Percentiles rank a stretch among this genome's conserved stretches.
Evolutionary conservation across 2,888 invertebrate genomes (phyloP).

Genomic region (Pinctada fucata): DNA sequence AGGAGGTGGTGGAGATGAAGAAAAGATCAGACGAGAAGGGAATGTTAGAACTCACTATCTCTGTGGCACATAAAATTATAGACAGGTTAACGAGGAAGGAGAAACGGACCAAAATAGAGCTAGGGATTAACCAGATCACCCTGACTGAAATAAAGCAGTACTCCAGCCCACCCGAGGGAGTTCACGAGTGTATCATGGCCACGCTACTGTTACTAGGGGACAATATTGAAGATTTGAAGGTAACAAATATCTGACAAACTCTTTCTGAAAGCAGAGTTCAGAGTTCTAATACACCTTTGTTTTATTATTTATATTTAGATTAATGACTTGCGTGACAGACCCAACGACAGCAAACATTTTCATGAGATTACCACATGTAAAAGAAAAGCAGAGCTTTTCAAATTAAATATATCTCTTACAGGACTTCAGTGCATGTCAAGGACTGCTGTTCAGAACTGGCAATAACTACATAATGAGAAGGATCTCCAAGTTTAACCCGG

Average conservation of each 20-base stretch:
- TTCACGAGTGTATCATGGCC: slow-evolving; percentile 35
- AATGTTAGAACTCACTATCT: slow-evolving; percentile 8
- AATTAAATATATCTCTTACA: neutral
- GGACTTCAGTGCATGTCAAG: slow-evolving; percentile 33
- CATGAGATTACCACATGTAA: no score
- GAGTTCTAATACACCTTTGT: no score
- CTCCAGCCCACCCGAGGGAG: slow-evolving; percentile 32
- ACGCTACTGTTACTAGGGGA: slow-evolving; percentile 34
- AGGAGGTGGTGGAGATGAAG: slow-evolving; percentile 25
- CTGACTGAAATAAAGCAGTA: slow-evolving; percentile 38
- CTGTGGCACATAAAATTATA: slow-evolving; percentile 33
- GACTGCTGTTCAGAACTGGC: slow-evolving; percentile 29
- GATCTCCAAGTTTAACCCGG: slow-evolving; percentile 24
- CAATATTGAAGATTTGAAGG: slow-evolving; percentile 32
- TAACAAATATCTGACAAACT: neutral
- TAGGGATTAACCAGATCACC: slow-evolving; percentile 30
- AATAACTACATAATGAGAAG: slow-evolving; percentile 25
- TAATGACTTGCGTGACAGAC: no score
- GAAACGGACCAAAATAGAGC: slow-evolving; percentile 21
- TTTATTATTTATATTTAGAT: neutral
- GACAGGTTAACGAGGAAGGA: slow-evolving; percentile 26
- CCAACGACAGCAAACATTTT: no score
- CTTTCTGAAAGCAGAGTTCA: neutral
- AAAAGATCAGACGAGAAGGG: slow-evolving; percentile 11
- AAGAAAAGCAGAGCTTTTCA: no score